phyloP scores from a whole-genome alignment of 2,113 vertebrate genomes.

The Chascanopsetta lugubris region DNA sequence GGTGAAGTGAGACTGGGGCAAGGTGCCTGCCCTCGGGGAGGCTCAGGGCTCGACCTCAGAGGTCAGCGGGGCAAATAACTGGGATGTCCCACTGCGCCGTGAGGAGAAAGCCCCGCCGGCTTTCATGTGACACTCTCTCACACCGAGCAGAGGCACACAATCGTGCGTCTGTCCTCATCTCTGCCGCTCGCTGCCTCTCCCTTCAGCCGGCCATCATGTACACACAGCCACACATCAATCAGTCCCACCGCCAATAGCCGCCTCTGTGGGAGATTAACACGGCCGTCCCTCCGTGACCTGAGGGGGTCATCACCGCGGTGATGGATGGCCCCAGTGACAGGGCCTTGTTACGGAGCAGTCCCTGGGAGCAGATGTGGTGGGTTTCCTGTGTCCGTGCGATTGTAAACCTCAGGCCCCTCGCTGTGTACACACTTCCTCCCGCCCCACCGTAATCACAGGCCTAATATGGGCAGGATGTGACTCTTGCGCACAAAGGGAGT shows the following conservation, averaged over 20 bases:
- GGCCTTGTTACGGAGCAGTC: slow-evolving; percentile 23
- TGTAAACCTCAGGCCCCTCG: slow-evolving; percentile 36
- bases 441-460: slow-evolving; percentile 45
- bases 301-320: slow-evolving; percentile 5
- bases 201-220: not conserved
- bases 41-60: slow-evolving; percentile 1
- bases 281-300: slow-evolving; percentile 18
- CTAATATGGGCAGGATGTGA: slow-evolving; percentile 44
- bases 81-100: slow-evolving; percentile 34
- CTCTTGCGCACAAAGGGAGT: slow-evolving; percentile 6
- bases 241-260: not conserved
- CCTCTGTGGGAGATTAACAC: slow-evolving; percentile 11
- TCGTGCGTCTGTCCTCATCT: not conserved
- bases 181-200: not conserved
- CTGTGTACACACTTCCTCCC: slow-evolving; percentile 51
- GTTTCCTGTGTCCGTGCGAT: slow-evolving; percentile 63
- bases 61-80: slow-evolving; percentile 49
- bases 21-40: slow-evolving; percentile 2
- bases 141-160: not conserved
- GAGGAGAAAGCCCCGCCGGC: slow-evolving; percentile 11
- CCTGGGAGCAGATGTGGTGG: slow-evolving; percentile 60
- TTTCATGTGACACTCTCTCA: slow-evolving; percentile 6
- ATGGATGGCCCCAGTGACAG: slow-evolving; percentile 1
- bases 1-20: not conserved
- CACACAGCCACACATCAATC: slow-evolving; percentile 18